Base-by-base conservation (phyloP, 2,888 invertebrate genomes). In the Dynastes hyllus region DNA sequence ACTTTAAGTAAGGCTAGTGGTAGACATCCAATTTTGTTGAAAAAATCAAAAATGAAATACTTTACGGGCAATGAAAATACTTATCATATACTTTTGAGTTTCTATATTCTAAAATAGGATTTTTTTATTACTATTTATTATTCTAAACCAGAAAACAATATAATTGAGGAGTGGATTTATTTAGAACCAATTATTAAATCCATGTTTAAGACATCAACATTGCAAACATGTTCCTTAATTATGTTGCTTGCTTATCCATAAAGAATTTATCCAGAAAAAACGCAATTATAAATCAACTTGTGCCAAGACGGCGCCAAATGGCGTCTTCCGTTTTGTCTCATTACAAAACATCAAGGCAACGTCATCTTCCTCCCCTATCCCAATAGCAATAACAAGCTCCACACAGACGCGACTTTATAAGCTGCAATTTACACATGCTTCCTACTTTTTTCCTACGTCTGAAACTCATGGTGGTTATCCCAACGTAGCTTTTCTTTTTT, bases 221-320 rank as follows among this genome's bases (percentile, higher is more conserved):
- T 45, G 11, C 45, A 8, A 11, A 37, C 32, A 37, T 37, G 2
- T 45, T 45, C 2, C 45, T 11, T 45, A 45, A 45, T 45, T 45
- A 11, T 8, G 2, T 45, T 45, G 2, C 16, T 58, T 16, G 8
- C 6, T 27, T 58, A 22, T 0, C 22, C 29, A 8, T 2, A 32
- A 63, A 32, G 32, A 11, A 32, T 11, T 29, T 2, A 37, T 32
- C 32, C n/a, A 13, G 13, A 55, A 29, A 58, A 58, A 71, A n/a
- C 32, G 29, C 58, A 58, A 55, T 58, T 73, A 73, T 58, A 73
- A 73, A 73, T 73, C 73, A 73, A 29, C 27, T 53, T 27, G 6
- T 65, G 65, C 13, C 51, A 32, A 5, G 58, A 73, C 40, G 73
- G 73, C 73, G 73, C 73, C 73, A 58, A 58, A 73, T 40, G n/a